Evolutionary conservation across 2,113 vertebrate genomes (phyloP).

Genomic region (Xyliphius kryptos): DNA sequence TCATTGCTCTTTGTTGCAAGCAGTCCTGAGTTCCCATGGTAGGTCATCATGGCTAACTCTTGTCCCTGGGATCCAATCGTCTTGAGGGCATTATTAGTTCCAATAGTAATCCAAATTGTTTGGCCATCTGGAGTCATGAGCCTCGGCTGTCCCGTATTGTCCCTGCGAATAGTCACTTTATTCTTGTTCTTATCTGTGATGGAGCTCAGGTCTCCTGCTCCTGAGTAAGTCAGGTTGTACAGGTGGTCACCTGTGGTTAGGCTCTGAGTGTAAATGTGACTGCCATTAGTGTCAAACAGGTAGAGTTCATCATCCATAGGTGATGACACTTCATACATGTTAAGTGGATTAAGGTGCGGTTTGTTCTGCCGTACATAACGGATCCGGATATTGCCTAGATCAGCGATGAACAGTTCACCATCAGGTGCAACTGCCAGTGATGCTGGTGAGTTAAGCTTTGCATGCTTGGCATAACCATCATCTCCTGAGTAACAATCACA

Average conservation of each 20-base stretch:
- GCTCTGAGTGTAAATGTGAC: constrained; percentile 91
- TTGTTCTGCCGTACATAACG: constrained; percentile 88
- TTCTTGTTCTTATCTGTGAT: constrained; percentile 92
- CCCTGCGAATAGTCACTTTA: constrained; percentile 76
- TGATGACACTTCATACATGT: constrained; percentile 91
- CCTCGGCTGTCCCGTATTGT: constrained; percentile 91
- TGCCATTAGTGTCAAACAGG: constrained; percentile 89
- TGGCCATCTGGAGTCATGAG: constrained; percentile 87
- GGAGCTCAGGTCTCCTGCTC: constrained; percentile 77
- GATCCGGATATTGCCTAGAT: constrained; percentile 91
- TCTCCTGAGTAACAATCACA: constrained; percentile 97
- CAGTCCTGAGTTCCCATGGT: constrained; percentile 89
- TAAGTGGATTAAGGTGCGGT: constrained; percentile 85
- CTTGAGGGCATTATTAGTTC: constrained; percentile 88
- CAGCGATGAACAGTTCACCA: constrained; percentile 87
- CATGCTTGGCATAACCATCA: constrained; percentile 93
- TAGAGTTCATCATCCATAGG: constrained; percentile 96
- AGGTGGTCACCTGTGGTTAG: constrained; percentile 90
- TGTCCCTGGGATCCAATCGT: constrained; percentile 86
- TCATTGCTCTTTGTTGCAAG: constrained; percentile 94
- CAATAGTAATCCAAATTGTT: constrained; percentile 94
- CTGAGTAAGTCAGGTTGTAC: constrained; percentile 91
- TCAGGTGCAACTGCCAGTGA: constrained; percentile 89
- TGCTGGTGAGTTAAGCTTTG: constrained; percentile 83
- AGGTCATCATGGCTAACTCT: constrained; percentile 90